phyloP scores from a whole-genome alignment of 1,140 invertebrate species.

The Helicoverpa armigera region DNA sequence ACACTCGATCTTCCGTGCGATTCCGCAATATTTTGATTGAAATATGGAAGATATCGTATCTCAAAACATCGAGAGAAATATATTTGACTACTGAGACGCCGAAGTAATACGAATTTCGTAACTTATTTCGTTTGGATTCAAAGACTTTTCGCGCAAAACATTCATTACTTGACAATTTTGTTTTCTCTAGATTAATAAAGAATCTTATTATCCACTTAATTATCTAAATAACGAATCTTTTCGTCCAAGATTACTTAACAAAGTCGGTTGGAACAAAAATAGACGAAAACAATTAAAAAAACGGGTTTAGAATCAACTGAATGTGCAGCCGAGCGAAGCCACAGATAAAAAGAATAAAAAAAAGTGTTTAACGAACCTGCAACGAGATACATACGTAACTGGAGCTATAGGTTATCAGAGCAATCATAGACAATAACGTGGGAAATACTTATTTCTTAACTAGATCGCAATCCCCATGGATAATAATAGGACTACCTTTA shows the following conservation, averaged over 20 bases:
- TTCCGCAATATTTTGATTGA: conserved; percentile 44
- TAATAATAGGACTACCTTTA: neutral
- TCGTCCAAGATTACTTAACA: neutral
- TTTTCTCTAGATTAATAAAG: too few relatives aligned
- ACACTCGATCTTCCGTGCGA: conserved; percentile 14
- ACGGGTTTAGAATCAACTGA: conserved; percentile 33
- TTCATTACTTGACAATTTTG: too few relatives aligned
- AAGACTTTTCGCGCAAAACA: too few relatives aligned
- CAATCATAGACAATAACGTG: conserved; percentile 33
- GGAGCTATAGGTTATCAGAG: conserved; percentile 33
- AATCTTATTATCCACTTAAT: neutral
- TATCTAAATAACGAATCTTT: neutral
- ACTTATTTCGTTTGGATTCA: too few relatives aligned
- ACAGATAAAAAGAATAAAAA: conserved; percentile 32
- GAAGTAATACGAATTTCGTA: neutral
- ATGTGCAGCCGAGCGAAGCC: conserved; percentile 27
- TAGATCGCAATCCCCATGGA: conserved; percentile 8
- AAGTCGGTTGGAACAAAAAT: neutral
- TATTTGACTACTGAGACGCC: conserved; percentile 4
- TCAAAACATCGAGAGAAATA: conserved; percentile 5
- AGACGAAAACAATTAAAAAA: conserved; percentile 24
- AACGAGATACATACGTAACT: conserved; percentile 20
- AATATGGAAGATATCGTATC: conserved; percentile 25
- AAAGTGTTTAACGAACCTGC: conserved; percentile 32
- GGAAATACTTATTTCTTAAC: conserved; percentile 1